Evolutionary conservation across 2,888 invertebrate genomes (phyloP).

Genomic region (Archaeoteleia sp.): DNA sequence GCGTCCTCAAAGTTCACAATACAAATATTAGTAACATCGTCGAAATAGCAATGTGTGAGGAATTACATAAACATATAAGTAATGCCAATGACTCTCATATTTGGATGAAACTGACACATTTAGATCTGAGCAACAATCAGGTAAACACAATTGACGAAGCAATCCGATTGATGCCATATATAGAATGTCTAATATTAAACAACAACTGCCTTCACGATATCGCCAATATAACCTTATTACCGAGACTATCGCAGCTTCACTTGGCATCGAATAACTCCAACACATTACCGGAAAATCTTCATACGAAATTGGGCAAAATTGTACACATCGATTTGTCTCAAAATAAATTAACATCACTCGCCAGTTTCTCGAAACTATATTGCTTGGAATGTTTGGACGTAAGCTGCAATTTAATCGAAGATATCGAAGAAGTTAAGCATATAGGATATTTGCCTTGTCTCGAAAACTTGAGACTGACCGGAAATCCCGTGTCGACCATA

Average conservation of each 20-base stretch:
- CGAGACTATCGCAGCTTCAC: conserved; percentile 85
- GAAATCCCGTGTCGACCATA: conserved; percentile 90
- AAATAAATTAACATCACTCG: conserved; percentile 84
- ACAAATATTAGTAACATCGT: conserved; percentile 82
- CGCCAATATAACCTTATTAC: conserved; percentile 85
- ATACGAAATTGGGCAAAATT: conserved; percentile 91
- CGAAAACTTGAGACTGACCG: conserved; percentile 89
- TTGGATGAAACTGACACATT: conserved; percentile 82
- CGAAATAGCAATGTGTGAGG: conserved; percentile 89
- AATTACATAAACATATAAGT: conserved; percentile 82
- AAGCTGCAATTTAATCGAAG: conserved; percentile 88
- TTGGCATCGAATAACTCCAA: conserved; percentile 86
- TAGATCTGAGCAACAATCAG: conserved; percentile 88
- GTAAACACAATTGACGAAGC: conserved; percentile 87
- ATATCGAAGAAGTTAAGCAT: conserved; percentile 87
- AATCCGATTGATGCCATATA: conserved; percentile 84
- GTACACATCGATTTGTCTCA: conserved; percentile 89
- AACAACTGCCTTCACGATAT: conserved; percentile 87
- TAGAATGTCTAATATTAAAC: conserved; percentile 83
- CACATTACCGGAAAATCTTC: conserved; percentile 83
- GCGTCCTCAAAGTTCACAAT: conserved; percentile 80
- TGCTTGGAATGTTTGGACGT: conserved; percentile 91
- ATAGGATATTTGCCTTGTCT: conserved; percentile 89
- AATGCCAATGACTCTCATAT: conserved; percentile 77
- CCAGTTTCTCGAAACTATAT: conserved; percentile 87